Percentiles rank a stretch among this genome's conserved stretches.
These are phyloP conservation scores for Dynastes hyllus DNA, from an alignment of 2,888 invertebrate species.

Conservation along the genomic window DNA sequence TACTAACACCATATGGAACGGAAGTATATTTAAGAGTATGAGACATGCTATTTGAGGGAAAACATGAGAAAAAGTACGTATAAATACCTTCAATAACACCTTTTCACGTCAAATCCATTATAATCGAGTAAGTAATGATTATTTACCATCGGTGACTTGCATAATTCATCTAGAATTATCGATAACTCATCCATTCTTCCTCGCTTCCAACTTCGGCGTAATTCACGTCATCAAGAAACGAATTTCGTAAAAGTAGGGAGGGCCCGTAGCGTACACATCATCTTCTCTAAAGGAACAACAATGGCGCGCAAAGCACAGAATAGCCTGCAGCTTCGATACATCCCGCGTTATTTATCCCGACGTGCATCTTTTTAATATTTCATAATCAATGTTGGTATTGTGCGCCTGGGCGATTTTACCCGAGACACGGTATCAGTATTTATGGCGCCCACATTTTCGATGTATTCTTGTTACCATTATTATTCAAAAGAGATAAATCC, in stretches of 20 bases:
- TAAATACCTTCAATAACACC: too few relatives aligned
- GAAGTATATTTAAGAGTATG: too few relatives aligned
- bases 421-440: conserved; percentile 40
- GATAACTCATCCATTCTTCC: not conserved
- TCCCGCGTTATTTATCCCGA: conserved; percentile 26
- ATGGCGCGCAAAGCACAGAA: not conserved
- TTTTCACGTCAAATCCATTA: too few relatives aligned
- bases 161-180: conserved; percentile 5
- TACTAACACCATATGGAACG: too few relatives aligned
- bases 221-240: not conserved
- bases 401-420: conserved; percentile 27
- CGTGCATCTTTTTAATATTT: conserved; percentile 43
- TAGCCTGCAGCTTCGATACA: conserved; percentile 5
- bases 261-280: not conserved
- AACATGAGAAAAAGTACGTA: too few relatives aligned
- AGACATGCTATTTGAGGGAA: too few relatives aligned
- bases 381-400: conserved; percentile 47
- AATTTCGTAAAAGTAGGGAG: not conserved
- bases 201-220: not conserved
- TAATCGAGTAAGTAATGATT: too few relatives aligned
- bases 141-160: not conserved
- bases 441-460: conserved; percentile 45
- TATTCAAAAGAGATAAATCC: conserved; percentile 42
- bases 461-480: conserved; percentile 33
- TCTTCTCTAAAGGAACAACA: not conserved